These are phyloP conservation scores for Drosophila yooni DNA, from an alignment of 2,888 invertebrate species.

Conservation along the genomic window DNA sequence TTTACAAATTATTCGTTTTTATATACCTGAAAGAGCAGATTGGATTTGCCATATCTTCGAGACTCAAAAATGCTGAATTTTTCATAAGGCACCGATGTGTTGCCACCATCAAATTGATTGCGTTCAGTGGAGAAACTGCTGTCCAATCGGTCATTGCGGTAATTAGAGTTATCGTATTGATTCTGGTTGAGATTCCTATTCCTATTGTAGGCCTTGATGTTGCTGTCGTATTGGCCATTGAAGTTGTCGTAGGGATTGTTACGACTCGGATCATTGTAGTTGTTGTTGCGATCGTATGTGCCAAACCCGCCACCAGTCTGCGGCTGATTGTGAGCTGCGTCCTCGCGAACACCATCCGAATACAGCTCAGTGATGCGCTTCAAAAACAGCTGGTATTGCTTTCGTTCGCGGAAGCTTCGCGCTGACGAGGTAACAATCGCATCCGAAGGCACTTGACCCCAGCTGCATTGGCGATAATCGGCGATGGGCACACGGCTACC, in stretches of 20 bases:
- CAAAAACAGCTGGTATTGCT: slow-evolving; percentile 88
- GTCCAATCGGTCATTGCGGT: slow-evolving; percentile 80
- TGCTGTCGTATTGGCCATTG: slow-evolving; percentile 52
- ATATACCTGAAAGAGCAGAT: slow-evolving; percentile 91
- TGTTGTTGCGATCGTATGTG: slow-evolving; percentile 65
- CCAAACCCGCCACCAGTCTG: slow-evolving; percentile 42
- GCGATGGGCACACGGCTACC: slow-evolving; percentile 89
- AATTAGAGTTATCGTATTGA: slow-evolving; percentile 54
- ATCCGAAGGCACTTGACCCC: slow-evolving; percentile 94
- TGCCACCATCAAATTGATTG: slow-evolving; percentile 65
- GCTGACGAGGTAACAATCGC: slow-evolving; percentile 95
- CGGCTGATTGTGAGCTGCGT: slow-evolving; percentile 61
- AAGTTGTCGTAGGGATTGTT: slow-evolving; percentile 59
- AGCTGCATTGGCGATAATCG: slow-evolving; percentile 91
- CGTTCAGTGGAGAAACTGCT: slow-evolving; percentile 80
- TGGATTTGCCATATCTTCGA: slow-evolving; percentile 88
- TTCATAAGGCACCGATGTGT: slow-evolving; percentile 85
- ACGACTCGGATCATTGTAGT: slow-evolving; percentile 62
- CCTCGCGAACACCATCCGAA: slow-evolving; percentile 72
- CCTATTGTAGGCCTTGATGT: slow-evolving; percentile 42
- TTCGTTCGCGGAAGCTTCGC: slow-evolving; percentile 84
- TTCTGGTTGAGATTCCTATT: slow-evolving; percentile 60
- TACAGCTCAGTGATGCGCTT: slow-evolving; percentile 88
- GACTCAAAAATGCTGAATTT: slow-evolving; percentile 91
- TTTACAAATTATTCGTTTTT: neutral